Evolutionary conservation across 2,113 vertebrate genomes (phyloP).

Genomic region (Otus sunia): DNA sequence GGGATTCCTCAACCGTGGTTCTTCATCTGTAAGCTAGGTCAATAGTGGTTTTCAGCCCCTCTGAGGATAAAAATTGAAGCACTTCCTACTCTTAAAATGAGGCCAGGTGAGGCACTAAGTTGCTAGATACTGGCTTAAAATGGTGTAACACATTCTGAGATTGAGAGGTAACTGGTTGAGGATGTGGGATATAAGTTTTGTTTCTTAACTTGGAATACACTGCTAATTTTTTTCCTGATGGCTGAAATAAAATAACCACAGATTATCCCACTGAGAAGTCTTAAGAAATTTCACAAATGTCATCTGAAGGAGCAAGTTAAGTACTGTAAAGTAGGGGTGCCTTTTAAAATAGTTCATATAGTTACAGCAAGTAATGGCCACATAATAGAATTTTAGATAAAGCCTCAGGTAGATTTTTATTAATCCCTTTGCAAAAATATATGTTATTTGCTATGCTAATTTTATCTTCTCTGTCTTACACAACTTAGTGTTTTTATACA

Average conservation of each 20-base stretch:
- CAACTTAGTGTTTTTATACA: background rate
- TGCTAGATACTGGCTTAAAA: background rate
- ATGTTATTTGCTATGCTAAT: background rate
- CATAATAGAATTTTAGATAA: background rate
- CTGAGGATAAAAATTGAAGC: background rate
- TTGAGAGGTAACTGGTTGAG: background rate
- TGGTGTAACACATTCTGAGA: background rate
- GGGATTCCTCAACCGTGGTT: background rate
- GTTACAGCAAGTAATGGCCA: background rate
- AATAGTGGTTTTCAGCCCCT: background rate
- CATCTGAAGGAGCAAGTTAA: background rate
- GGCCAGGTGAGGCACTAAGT: background rate
- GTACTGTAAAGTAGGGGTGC: background rate
- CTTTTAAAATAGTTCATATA: background rate
- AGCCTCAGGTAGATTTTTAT: background rate
- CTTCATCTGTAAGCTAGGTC: background rate
- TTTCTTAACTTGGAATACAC: background rate
- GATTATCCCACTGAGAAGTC: background rate
- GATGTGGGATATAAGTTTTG: background rate
- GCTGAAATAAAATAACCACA: background rate
- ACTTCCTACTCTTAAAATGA: background rate
- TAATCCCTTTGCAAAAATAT: background rate
- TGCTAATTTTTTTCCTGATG: background rate
- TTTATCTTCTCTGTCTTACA: background rate
- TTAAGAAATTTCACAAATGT: background rate